Percentiles rank a stretch among this genome's conserved stretches.
Evolutionary conservation across 2,888 invertebrate genomes (phyloP).

Genomic region (Zootermopsis nevadensis): DNA sequence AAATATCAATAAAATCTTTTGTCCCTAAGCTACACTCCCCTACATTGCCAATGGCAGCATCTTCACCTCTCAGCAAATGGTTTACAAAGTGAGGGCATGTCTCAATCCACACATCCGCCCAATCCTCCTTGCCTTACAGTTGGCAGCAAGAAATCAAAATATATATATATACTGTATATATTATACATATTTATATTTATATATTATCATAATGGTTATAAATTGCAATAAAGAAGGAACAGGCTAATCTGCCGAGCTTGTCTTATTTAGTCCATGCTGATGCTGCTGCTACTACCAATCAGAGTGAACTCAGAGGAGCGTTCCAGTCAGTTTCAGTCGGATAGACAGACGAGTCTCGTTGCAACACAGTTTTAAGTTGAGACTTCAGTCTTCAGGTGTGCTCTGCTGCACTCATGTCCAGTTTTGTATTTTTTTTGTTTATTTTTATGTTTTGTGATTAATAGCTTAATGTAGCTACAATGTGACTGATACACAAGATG

Average conservation of each 20-base stretch:
- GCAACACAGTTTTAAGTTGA: constrained; percentile 27
- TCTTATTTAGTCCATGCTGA: constrained; percentile 37
- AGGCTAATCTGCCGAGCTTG: constrained; percentile 43
- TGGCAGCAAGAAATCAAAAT: constrained; percentile 49
- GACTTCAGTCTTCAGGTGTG: constrained; percentile 48
- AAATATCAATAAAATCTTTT: constrained; percentile 43
- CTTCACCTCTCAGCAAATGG: constrained; percentile 49
- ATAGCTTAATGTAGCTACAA: constrained; percentile 42
- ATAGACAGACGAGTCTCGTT: constrained; percentile 37
- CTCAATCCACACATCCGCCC: constrained; percentile 17
- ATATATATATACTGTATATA: constrained; percentile 47
- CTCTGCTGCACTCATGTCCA: constrained; percentile 40
- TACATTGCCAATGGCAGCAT: constrained; percentile 18
- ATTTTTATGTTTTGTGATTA: constrained; percentile 39
- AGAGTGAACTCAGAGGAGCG: constrained; percentile 32
- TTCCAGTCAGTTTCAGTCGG: constrained; percentile 35
- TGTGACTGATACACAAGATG: constrained; percentile 44
- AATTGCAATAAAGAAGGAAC: constrained; percentile 51
- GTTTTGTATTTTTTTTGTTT: constrained; percentile 34
- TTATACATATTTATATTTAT: constrained; percentile 49
- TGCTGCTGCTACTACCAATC: constrained; percentile 43
- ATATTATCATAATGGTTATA: constrained; percentile 47
- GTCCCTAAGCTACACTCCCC: constrained; percentile 30
- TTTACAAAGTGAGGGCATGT: constrained; percentile 33
- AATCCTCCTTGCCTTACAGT: constrained; percentile 40